Evolutionary conservation across 2,888 invertebrate genomes (phyloP).

Genomic region (Drosophila peninsularis): DNA sequence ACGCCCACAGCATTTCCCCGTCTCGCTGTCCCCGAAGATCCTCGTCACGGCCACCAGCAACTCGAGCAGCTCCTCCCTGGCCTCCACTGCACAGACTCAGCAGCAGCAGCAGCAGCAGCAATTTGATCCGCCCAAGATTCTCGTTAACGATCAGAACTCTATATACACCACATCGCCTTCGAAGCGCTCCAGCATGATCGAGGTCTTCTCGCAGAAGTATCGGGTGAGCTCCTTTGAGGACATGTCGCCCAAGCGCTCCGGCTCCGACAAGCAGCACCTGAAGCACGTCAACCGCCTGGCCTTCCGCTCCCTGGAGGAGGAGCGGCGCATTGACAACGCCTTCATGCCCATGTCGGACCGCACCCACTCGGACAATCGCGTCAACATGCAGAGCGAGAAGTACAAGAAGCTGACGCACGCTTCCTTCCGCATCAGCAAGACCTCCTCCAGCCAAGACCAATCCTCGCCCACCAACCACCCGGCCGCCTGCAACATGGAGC

Average conservation of each 20-base stretch:
- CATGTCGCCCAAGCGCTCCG: conserved; percentile 83
- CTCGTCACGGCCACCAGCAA: conserved; percentile 81
- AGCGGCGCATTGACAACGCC: conserved; percentile 84
- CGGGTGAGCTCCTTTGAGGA: conserved; percentile 85
- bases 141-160: conserved; percentile 85
- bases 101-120: conserved; percentile 70
- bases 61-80: conserved; percentile 79
- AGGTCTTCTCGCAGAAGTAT: conserved; percentile 85
- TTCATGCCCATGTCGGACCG: conserved; percentile 84
- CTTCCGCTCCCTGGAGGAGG: conserved; percentile 84
- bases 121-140: conserved; percentile 85
- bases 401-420: conserved; percentile 84
- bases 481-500: conserved; percentile 61
- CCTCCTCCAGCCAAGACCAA: conserved; percentile 69
- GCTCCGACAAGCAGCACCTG: conserved; percentile 76
- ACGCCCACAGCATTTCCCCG: conserved; percentile 83
- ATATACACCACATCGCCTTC: conserved; percentile 85
- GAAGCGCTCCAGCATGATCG: conserved; percentile 84
- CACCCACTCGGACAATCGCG: conserved; percentile 84
- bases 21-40: conserved; percentile 83
- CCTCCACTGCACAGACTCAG: conserved; percentile 49
- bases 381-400: conserved; percentile 84
- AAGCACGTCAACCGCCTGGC: conserved; percentile 83
- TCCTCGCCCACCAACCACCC: conserved; percentile 64
- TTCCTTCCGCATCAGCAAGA: conserved; percentile 84